phyloP scores from a whole-genome alignment of 2,797 vertebrate species.

The Botia almorhae region DNA sequence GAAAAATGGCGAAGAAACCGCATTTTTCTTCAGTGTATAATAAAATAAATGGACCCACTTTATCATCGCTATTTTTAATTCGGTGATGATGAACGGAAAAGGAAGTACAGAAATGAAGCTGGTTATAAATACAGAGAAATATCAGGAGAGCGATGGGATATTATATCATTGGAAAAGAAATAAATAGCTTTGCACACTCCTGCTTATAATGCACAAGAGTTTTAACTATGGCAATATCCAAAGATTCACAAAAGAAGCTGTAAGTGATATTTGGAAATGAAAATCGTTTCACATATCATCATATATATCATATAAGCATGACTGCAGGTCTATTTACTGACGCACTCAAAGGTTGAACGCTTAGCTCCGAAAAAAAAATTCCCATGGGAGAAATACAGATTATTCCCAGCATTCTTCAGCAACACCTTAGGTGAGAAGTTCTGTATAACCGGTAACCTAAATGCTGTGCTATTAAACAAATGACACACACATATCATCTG shows the following conservation, averaged over 20 bases:
- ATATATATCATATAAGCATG: not conserved
- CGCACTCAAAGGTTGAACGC: not conserved
- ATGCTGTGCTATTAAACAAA: not conserved
- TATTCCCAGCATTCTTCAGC: not conserved
- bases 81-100: not conserved
- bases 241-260: not conserved
- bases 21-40: not conserved
- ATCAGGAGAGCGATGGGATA: not conserved
- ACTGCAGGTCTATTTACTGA: not conserved
- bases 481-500: not conserved
- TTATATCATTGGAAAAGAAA: not conserved
- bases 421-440: not conserved
- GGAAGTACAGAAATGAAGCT: not conserved
- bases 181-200: not conserved
- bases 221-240: not conserved
- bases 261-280: not conserved
- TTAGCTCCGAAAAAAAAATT: not conserved
- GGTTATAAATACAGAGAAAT: conserved; percentile 4
- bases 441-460: not conserved
- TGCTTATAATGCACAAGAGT: not conserved
- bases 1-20: not conserved
- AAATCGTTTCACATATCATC: not conserved
- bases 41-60: not conserved
- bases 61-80: not conserved
- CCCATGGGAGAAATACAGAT: not conserved